These are phyloP conservation scores for Eupeodes corollae DNA, from an alignment of 1,140 invertebrate species.

Conservation along the genomic window DNA sequence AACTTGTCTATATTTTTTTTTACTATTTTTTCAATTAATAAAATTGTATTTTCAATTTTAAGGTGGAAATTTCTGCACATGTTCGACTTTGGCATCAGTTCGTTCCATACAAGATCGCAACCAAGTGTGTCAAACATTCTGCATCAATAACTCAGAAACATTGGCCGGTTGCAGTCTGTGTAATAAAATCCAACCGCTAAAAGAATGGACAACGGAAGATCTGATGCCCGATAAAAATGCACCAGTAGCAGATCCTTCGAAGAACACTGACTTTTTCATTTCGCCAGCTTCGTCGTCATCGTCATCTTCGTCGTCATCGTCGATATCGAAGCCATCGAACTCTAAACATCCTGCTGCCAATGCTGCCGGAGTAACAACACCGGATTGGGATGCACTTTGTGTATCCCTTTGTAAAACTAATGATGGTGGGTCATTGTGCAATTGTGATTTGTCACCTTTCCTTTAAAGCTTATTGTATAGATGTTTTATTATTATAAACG, in stretches of 20 bases:
- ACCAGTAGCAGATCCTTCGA: conserved; percentile 18
- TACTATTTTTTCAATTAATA: neutral
- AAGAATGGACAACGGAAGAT: neutral
- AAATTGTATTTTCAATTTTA: conserved; percentile 1
- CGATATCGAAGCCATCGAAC: neutral
- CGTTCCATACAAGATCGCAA: neutral
- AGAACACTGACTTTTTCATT: neutral
- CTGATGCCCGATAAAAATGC: neutral
- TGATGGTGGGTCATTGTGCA: conserved; percentile 43
- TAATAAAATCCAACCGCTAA: neutral
- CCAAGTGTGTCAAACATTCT: conserved; percentile 21
- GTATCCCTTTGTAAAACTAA: conserved; percentile 38
- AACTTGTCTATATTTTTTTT: too few relatives aligned
- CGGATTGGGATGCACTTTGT: conserved; percentile 41
- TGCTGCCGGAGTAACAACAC: conserved; percentile 8
- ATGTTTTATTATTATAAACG: conserved; percentile 7
- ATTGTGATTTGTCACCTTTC: conserved; percentile 43
- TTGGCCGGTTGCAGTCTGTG: conserved; percentile 24
- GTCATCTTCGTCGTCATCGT: neutral
- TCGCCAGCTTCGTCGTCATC: too few relatives aligned
- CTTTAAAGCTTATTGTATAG: conserved; percentile 6
- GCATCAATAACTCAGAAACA: conserved; percentile 14
- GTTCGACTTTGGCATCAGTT: neutral
- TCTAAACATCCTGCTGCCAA: neutral
- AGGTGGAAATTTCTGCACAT: conserved; percentile 6